A percentile compares a stretch with the other conserved stretches of the same genome.
phyloP scores from a whole-genome alignment of 1,140 invertebrate genomes.

The Nasonia vitripennis region DNA sequence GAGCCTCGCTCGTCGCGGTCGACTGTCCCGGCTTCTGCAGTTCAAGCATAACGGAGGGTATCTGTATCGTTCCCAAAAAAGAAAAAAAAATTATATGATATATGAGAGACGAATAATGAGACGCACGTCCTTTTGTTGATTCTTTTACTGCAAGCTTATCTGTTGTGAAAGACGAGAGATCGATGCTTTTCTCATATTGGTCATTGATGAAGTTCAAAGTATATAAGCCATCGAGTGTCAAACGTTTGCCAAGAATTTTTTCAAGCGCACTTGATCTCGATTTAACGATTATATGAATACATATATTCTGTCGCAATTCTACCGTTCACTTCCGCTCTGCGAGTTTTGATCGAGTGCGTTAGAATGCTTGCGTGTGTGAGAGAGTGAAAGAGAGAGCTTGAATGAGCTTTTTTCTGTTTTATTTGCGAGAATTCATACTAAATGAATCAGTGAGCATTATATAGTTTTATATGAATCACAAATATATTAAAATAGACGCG shows the following conservation, averaged over 20 bases:
- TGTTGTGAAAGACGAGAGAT: too few relatives aligned
- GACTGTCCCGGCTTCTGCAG: constrained; percentile 91
- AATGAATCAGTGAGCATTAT: background rate
- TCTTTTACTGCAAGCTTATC: background rate
- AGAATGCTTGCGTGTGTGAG: background rate
- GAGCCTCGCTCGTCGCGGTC: constrained; percentile 88
- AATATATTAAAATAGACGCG: too few relatives aligned
- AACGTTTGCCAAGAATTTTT: background rate
- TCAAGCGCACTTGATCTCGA: background rate
- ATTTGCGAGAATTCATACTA: background rate
- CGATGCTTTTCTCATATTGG: too few relatives aligned
- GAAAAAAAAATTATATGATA: constrained; percentile 45
- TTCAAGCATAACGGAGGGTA: constrained; percentile 92
- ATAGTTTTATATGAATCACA: background rate
- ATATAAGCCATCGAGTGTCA: background rate
- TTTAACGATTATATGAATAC: constrained; percentile 6
- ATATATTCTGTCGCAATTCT: background rate
- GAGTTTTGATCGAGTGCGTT: constrained; percentile 15
- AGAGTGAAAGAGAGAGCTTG: background rate
- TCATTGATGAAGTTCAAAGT: too few relatives aligned
- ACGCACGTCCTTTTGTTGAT: constrained; percentile 32
- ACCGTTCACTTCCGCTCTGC: constrained; percentile 41
- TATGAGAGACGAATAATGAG: background rate
- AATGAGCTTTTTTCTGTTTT: background rate
- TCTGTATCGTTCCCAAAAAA: constrained; percentile 74